Evolutionary conservation across 2,888 invertebrate genomes (phyloP), one percentile per base, ranked within the genome.

Genomic region (Tiliacea aurago): DNA sequence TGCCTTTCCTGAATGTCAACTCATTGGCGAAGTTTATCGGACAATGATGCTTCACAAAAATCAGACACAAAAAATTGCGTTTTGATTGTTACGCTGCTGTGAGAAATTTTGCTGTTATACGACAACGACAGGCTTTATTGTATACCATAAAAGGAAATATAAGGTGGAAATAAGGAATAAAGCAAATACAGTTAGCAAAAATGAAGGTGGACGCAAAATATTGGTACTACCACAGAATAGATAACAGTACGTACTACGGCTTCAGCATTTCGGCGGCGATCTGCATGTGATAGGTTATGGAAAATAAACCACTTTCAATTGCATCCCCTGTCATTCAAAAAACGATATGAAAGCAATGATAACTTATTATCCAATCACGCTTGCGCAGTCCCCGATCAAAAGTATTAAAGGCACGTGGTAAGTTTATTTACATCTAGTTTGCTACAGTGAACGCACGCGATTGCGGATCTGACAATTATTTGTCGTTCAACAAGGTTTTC

Each of bases 391-490:
- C 68, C 55, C 62, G 67, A 66, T 66, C 62, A 69, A 61, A 81
- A 81, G 53, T 67, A 76, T 69, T 47, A 73, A 71, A 78, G 47
- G 74, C 90, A 91, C 91, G 89, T 91, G 89, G 74, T 80, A 78
- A 91, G 90, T 91, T 91, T 92, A 92, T 93, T 93, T 91, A 91
- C 91, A 90, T 90, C 80, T 86, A 88, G 82, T 78, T 73, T 74
- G 86, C 74, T 83, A 84, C 81, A 83, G 67, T 70, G 51, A 71
- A 72, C 75, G 79, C 80, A 85, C 83, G 87, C 84, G 37, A 85
- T 78, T 76, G 65, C 76, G 45, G 69, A 77, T 83, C 64, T 73
- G 65, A 79, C 70, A 74, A 80, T 76, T 70, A 76, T 76, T 76
- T 65, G 65, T 77, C 51, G 68, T 73, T 63, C 56, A 63, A 73